Evolutionary conservation across 2,113 vertebrate species (phyloP).

Genomic region (Pterocles gutturalis): DNA sequence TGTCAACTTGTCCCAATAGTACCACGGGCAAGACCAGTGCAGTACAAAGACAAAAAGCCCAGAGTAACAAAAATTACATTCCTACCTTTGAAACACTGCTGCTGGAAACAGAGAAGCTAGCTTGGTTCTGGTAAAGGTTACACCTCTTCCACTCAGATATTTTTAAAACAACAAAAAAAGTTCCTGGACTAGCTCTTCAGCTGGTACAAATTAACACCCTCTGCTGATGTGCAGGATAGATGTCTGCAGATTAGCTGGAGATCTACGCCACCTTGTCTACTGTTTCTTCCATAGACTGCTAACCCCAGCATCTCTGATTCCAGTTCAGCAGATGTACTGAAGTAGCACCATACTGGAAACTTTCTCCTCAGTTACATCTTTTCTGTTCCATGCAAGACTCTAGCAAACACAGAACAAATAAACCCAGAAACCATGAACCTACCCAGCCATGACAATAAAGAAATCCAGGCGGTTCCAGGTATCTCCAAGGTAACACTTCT

Average conservation of each 20-base stretch:
- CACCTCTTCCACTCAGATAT: neutral
- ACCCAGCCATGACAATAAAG: constrained; percentile 99
- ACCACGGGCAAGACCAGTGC: neutral
- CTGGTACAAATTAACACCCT: neutral
- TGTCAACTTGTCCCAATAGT: constrained; percentile 44
- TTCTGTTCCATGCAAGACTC: neutral
- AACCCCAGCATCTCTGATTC: neutral
- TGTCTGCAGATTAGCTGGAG: neutral
- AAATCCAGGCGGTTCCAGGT: constrained; percentile 98
- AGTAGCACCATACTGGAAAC: neutral
- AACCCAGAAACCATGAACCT: constrained; percentile 40
- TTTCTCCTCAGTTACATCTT: neutral
- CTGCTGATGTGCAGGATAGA: neutral
- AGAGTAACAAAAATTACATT: neutral
- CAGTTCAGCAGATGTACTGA: neutral
- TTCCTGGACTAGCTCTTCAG: neutral
- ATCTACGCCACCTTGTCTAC: neutral
- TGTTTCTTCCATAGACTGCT: neutral
- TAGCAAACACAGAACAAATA: neutral
- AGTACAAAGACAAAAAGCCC: constrained; percentile 12
- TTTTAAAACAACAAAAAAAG: neutral
- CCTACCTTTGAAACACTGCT: neutral
- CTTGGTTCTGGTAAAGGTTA: neutral
- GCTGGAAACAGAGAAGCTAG: neutral
- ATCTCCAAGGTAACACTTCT: constrained; percentile 94